Conservation (phyloP, 1,140 invertebrate species). For the Zaprionus taronus region DNA sequence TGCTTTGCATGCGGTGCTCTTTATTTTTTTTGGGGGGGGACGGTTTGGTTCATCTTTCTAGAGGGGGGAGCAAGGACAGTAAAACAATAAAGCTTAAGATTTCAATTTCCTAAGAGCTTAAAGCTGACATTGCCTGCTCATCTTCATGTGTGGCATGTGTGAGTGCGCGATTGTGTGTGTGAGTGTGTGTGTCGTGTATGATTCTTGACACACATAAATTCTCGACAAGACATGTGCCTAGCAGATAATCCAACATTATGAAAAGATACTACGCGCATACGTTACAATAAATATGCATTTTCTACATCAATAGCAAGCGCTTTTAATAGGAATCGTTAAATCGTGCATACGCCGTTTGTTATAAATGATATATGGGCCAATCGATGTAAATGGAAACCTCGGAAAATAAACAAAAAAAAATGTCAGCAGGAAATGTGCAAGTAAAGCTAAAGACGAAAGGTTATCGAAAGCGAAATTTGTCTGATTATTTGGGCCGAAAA, state of each 20-base stretch:
- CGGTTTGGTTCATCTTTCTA: neutral
- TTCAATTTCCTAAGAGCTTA: slow-evolving; percentile 81
- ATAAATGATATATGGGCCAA: slow-evolving; percentile 59
- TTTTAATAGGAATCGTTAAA: slow-evolving; percentile 73
- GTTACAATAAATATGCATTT: slow-evolving; percentile 70
- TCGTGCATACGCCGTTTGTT: slow-evolving; percentile 44
- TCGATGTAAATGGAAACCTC: slow-evolving; percentile 13
- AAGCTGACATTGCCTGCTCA: slow-evolving; percentile 53
- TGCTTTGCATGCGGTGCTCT: slow-evolving; percentile 68
- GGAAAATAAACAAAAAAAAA: slow-evolving; percentile 12
- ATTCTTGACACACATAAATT: slow-evolving; percentile 73
- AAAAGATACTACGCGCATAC: slow-evolving; percentile 51
- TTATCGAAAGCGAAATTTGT: neutral
- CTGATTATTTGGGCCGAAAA: neutral
- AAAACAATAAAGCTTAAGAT: slow-evolving; percentile 82
- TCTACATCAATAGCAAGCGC: slow-evolving; percentile 62
- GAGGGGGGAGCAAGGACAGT: slow-evolving; percentile 39
- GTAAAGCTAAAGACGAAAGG: slow-evolving; percentile 1
- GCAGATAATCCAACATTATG: slow-evolving; percentile 79
- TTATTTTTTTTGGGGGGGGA: neutral
- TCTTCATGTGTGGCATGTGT: neutral
- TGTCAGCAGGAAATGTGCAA: slow-evolving; percentile 10
- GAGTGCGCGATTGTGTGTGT: slow-evolving; percentile 7
- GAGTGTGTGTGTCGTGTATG: slow-evolving; percentile 7
- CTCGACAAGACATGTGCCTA: slow-evolving; percentile 70